phyloP scores from a whole-genome alignment of 2,113 vertebrate species.

The Anarrhichthys ocellatus region DNA sequence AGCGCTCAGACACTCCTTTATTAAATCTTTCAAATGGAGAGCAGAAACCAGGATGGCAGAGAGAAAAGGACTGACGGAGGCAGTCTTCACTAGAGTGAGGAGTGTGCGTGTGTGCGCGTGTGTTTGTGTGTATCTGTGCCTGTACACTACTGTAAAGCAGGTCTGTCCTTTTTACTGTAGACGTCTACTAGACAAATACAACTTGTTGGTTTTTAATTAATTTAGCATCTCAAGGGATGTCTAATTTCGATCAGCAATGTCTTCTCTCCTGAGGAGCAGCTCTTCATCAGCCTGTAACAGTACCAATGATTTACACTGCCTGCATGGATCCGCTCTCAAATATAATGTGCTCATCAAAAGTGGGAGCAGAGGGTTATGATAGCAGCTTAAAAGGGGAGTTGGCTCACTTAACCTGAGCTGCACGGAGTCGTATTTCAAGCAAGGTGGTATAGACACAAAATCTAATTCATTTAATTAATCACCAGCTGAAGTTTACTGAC shows the following conservation, averaged over 20 bases:
- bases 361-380: slow-evolving; percentile 51
- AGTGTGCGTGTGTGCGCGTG: slow-evolving; percentile 14
- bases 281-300: slow-evolving; percentile 40
- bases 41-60: not conserved
- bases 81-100: slow-evolving; percentile 18
- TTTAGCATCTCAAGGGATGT: not conserved
- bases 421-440: slow-evolving; percentile 40
- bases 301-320: slow-evolving; percentile 34
- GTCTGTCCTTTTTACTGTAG: slow-evolving; percentile 1
- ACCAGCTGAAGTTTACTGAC: slow-evolving; percentile 44
- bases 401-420: slow-evolving; percentile 45
- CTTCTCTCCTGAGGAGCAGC: slow-evolving; percentile 3
- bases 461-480: slow-evolving; percentile 49
- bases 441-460: slow-evolving; percentile 50
- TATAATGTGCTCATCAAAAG: slow-evolving; percentile 55
- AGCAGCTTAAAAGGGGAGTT: slow-evolving; percentile 46
- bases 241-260: slow-evolving; percentile 7
- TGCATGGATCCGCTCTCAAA: slow-evolving; percentile 52
- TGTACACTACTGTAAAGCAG: not conserved
- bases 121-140: slow-evolving; percentile 5
- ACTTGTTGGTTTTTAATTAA: slow-evolving; percentile 20
- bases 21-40: slow-evolving; percentile 10
- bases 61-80: slow-evolving; percentile 9
- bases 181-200: slow-evolving; percentile 5
- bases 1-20: not conserved